Conservation (phyloP, 2,797 vertebrate species). For the Anguilla anguilla region DNA sequence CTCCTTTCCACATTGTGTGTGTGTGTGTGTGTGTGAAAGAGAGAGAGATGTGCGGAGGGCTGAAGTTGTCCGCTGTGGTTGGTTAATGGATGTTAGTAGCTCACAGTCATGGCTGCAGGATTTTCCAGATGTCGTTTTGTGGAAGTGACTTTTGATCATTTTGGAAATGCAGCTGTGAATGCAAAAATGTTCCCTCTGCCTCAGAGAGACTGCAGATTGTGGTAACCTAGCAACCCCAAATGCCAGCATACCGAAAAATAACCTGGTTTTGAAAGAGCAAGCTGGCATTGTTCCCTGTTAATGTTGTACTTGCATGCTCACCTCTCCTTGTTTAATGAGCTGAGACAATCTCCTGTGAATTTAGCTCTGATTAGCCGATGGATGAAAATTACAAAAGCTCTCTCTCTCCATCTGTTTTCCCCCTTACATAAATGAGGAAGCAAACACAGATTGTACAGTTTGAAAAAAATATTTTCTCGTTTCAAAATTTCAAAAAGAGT, state of each 20-base stretch:
- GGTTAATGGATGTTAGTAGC: conserved; percentile 33
- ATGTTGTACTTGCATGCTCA: not conserved
- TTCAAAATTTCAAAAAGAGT: not conserved
- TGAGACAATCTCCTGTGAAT: conserved; percentile 12
- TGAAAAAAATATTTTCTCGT: not conserved
- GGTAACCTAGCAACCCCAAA: conserved; percentile 27
- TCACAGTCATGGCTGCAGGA: conserved; percentile 1
- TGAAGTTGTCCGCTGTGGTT: conserved; percentile 24
- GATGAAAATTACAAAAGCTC: not conserved
- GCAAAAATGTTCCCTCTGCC: conserved; percentile 29
- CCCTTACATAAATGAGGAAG: not conserved
- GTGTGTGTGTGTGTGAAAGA: conserved; percentile 13
- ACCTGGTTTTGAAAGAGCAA: not conserved
- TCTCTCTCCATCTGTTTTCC: not conserved
- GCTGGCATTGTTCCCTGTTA: not conserved
- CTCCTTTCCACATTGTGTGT: conserved; percentile 48
- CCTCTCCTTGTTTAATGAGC: conserved; percentile 21
- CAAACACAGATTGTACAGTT: conserved; percentile 9
- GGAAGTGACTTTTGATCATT: not conserved
- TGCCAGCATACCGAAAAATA: not conserved
- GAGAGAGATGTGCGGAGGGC: not conserved
- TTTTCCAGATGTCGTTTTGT: not conserved
- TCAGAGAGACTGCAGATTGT: not conserved
- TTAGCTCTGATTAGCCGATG: not conserved
- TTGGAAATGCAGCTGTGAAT: conserved; percentile 37